These are phyloP conservation scores for Sternotherus odoratus DNA, from an alignment of 2,797 vertebrate species.

Conservation along the genomic window DNA sequence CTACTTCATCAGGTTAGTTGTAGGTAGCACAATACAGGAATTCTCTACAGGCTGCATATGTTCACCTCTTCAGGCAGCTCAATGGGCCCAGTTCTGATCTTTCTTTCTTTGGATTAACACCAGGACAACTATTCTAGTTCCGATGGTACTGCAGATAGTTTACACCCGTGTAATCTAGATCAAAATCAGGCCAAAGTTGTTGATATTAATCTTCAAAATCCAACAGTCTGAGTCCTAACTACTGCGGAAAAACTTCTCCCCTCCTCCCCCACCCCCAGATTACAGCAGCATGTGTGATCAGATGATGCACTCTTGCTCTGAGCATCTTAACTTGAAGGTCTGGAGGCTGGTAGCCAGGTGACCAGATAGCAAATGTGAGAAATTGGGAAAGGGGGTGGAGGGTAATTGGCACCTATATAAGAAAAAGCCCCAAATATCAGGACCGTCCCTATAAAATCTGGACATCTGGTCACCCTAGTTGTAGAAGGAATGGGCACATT, in stretches of 20 bases:
- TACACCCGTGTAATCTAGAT: not conserved
- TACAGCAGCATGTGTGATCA: not conserved
- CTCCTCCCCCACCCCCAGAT: not conserved
- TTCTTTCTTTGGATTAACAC: not conserved
- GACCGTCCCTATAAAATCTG: too few relatives aligned
- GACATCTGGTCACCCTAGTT: too few relatives aligned
- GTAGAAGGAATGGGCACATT: not conserved
- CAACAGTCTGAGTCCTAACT: fast-evolving
- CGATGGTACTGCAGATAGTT: not conserved
- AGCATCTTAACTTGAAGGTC: fast-evolving
- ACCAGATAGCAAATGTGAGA: too few relatives aligned
- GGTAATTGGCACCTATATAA: too few relatives aligned
- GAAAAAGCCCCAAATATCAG: too few relatives aligned
- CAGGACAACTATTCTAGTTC: not conserved
- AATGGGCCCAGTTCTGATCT: not conserved
- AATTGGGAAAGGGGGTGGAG: too few relatives aligned
- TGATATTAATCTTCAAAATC: not conserved
- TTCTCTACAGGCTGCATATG: not conserved
- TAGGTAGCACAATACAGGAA: not conserved
- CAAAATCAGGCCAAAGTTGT: not conserved
- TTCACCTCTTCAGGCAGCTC: not conserved
- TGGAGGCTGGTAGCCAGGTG: fast-evolving
- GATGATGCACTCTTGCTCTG: not conserved
- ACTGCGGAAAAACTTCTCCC: not conserved
- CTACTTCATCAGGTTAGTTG: fast-evolving